These are phyloP conservation scores for Microtus montanus DNA, from an alignment of 2,113 vertebrate species.

Conservation along the genomic window DNA sequence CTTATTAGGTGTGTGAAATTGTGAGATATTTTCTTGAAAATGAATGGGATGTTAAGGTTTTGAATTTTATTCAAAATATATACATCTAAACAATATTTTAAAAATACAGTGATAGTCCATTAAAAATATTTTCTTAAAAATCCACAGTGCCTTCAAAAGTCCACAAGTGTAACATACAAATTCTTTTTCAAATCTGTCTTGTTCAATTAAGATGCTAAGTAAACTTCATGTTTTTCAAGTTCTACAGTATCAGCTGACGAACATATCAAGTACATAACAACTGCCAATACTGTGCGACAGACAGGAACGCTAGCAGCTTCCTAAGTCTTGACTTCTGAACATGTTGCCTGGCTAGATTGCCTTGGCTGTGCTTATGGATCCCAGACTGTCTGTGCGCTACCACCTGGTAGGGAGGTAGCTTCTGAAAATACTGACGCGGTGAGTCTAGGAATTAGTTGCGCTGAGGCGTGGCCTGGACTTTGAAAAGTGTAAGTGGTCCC, in stretches of 20 bases:
- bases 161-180: neutral
- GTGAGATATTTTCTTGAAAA: slow-evolving; percentile 4
- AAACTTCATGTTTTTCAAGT: neutral
- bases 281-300: neutral
- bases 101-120: neutral
- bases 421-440: neutral
- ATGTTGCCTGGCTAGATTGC: neutral
- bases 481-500: slow-evolving; percentile 5
- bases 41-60: neutral
- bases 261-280: neutral
- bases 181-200: neutral
- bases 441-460: neutral
- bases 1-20: neutral
- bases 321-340: neutral
- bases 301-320: neutral
- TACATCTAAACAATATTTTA: neutral
- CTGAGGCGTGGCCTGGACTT: neutral
- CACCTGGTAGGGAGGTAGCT: neutral
- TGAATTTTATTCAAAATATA: slow-evolving; percentile 1
- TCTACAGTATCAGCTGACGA: neutral
- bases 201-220: neutral
- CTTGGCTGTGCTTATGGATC: slow-evolving; percentile 2
- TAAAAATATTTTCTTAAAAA: neutral
- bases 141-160: neutral
- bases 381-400: neutral